Base-by-base conservation (phyloP, 2,888 invertebrate genomes). In the Drosophila prolongata region DNA sequence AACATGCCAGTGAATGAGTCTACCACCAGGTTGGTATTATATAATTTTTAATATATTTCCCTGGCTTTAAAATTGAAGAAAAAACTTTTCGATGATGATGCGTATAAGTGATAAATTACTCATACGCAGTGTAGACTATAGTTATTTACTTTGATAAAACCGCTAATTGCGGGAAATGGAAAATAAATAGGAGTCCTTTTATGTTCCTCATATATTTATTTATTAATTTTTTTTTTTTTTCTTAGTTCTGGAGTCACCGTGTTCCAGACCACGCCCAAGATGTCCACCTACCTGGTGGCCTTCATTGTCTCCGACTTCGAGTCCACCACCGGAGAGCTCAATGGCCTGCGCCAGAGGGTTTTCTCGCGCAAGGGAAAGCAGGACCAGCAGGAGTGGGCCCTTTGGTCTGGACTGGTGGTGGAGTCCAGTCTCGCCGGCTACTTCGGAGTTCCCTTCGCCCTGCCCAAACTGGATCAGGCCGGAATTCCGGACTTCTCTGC, bases 391-490 rank as follows among this genome's bases (percentile, higher is more conserved):
- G 93, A 94, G 1, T 96, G 95, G 75, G 96, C 97, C 0, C 90
- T 96, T 6, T 93, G 95, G n/a, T 94, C 96, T 0, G 97, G 97
- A 0, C 95, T 95, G 0, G 93, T 94, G 76, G 94, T 96, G 4
- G 91, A 98, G 0, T 93, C 93, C n/a, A 95, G 94, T 77, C 94
- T 96, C 59, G 95, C 95, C 68, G 93, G 94, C 0, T 96, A 95
- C 78, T 96, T 97, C 87, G 94, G 94, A 59, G 95, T 96, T 37
- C 92, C 94, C 10, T 97, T 96, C 80, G 95, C 95, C 0, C 88
- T 97, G 19, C 95, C 95, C 0, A 97, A 98, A 92, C 94, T 97
- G 80, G 98, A 98, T 90, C 96, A 98, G 95, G 95, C 96, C 1
- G 97, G 97, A 0, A 94, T 98, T 19, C 96, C 97, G 0, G 96